Conservation (phyloP, 1,140 invertebrate genomes). For the Philopotamus ludificatus region DNA sequence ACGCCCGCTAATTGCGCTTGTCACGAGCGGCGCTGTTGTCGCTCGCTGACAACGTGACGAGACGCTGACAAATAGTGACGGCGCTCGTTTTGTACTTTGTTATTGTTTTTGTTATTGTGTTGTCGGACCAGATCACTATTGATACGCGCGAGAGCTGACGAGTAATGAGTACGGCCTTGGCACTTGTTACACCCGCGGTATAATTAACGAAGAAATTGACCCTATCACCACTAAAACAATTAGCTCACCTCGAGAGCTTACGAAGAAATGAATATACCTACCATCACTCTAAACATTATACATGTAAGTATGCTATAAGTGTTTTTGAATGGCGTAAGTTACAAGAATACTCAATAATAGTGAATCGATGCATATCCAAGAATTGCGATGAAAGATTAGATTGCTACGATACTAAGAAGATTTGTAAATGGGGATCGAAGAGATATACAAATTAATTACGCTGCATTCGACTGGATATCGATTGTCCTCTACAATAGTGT, state of each 20-base stretch:
- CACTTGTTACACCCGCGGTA: neutral
- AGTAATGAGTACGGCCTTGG: neutral
- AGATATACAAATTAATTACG: too few relatives aligned
- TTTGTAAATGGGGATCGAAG: too few relatives aligned
- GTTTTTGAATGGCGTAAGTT: too few relatives aligned
- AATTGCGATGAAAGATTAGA: too few relatives aligned
- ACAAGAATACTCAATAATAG: too few relatives aligned
- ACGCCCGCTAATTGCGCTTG: conserved; percentile 16
- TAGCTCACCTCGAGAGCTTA: neutral
- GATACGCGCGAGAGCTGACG: conserved; percentile 3
- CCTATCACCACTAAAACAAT: neutral
- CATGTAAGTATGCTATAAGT: too few relatives aligned
- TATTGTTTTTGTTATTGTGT: conserved; percentile 10
- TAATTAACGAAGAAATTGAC: neutral
- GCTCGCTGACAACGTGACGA: conserved; percentile 15
- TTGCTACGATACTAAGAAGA: too few relatives aligned
- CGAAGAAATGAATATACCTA: too few relatives aligned
- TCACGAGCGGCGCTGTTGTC: conserved; percentile 6
- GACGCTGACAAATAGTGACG: conserved; percentile 14
- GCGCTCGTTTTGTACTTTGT: conserved; percentile 13
- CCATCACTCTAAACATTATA: too few relatives aligned
- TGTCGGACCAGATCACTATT: neutral
- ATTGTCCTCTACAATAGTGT: neutral
- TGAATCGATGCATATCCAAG: too few relatives aligned
- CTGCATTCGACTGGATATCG: too few relatives aligned